Conservation (phyloP, 2,113 vertebrate genomes). For the Tichodroma muraria region DNA sequence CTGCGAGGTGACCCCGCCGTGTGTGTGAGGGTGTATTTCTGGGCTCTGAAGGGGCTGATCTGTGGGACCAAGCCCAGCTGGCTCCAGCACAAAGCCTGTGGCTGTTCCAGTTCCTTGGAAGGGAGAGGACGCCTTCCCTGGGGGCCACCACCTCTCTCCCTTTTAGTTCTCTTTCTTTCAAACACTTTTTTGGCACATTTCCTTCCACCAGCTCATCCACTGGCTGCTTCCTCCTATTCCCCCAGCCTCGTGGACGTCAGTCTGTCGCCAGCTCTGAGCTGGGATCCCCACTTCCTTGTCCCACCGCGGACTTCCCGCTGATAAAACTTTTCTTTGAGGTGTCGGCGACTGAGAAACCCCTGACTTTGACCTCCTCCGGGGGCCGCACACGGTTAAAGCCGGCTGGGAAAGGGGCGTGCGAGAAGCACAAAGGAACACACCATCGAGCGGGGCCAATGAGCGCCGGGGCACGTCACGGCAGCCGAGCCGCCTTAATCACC, state of each 20-base stretch:
- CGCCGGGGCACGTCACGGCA: background rate
- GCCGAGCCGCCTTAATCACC: background rate
- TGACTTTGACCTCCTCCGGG: background rate
- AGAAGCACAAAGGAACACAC: constrained; percentile 65
- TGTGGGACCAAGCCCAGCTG: background rate
- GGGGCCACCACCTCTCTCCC: background rate
- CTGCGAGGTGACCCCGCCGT: rapidly evolving
- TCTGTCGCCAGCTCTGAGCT: background rate
- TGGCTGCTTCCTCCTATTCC: background rate
- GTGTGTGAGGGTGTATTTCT: background rate
- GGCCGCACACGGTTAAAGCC: background rate
- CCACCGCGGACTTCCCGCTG: rapidly evolving
- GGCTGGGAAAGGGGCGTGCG: background rate
- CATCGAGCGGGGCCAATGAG: constrained; percentile 68
- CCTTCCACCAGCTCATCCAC: background rate
- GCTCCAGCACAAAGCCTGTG: background rate
- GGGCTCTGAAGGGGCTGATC: background rate
- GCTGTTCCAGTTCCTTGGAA: background rate
- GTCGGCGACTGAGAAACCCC: background rate
- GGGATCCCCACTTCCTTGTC: rapidly evolving
- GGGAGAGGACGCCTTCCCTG: background rate
- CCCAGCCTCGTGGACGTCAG: rapidly evolving
- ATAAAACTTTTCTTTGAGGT: background rate
- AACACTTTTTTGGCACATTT: rapidly evolving
- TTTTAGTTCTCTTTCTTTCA: background rate